Evolutionary conservation across 92 coral and sea anemone genomes (phyloP), one percentile per base, ranked within the genome.

Genomic region (Zoanthus sociatus): DNA sequence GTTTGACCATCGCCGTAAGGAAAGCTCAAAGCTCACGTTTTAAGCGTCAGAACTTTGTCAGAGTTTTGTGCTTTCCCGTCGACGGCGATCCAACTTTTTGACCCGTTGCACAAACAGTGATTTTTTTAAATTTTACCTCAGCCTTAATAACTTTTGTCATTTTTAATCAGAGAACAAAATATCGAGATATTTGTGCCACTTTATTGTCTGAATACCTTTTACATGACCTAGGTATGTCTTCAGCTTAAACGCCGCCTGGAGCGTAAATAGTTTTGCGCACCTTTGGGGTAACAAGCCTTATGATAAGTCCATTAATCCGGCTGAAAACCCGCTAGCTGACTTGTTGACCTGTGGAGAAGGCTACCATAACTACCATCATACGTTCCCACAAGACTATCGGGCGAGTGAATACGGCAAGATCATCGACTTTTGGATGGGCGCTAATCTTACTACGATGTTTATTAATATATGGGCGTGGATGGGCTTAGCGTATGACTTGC

Each of bases 181-280:
- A 37, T 37, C 42, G 2, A 37, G 4, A 37, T 37, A 37, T 37
- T 0, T 37, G 4, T 37, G 42, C 1, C 42, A 37, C 42, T 37
- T 37, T 2, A 37, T 4, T 4, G 4, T 37, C 42, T 50, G 1
- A 11, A 7, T 50, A 7, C 12, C 55, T 50, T 50, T 50, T 50
- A 50, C 7, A 50, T 50, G 12, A 50, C 1, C 55, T 11, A 50
- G 55, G 7, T 50, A 50, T 50, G 88, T 82, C 32, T 56, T 91
- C 61, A 85, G 90, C 66, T 94, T 94, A 10, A 88, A 94, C 69
- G 91, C 87, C 11, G 90, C 98, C 21, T 94, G 98, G 98, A 88
- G 93, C 48, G 95, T 94, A 0, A 94, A 94, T 84, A 94, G 98
- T 71, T 33, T 94, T n/a, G 95, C 95, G 0, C 98, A 94, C 64